Percentiles rank a stretch among this genome's conserved stretches.
Conservation (phyloP, 2,113 vertebrate genomes). For the mouse (Mus musculus) region GRCm39 chr4:101395001-101395500, state of each 20-base stretch:
- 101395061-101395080: not conserved
- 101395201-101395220: not conserved
- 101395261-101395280: not conserved
- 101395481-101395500: conserved; percentile 27
- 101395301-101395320: not conserved
- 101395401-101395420: not conserved
- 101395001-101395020: not conserved
- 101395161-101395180: not conserved
- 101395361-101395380: not conserved
- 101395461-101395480: conserved; percentile 6
- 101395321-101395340: not conserved
- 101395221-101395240: not conserved
- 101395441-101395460: not conserved
- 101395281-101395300: not conserved
- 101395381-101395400: not conserved
- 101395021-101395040: too few species aligned
- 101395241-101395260: not conserved
- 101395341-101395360: not conserved
- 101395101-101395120: not conserved
- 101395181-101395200: not conserved
- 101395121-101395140: not conserved
- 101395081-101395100: not conserved
- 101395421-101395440: not conserved
- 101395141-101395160: not conserved
- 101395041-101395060: not conserved